Percentiles rank a stretch among this genome's conserved stretches.
Evolutionary conservation across 2,888 invertebrate genomes (phyloP).

Genomic region (Drosophila niveifrons): DNA sequence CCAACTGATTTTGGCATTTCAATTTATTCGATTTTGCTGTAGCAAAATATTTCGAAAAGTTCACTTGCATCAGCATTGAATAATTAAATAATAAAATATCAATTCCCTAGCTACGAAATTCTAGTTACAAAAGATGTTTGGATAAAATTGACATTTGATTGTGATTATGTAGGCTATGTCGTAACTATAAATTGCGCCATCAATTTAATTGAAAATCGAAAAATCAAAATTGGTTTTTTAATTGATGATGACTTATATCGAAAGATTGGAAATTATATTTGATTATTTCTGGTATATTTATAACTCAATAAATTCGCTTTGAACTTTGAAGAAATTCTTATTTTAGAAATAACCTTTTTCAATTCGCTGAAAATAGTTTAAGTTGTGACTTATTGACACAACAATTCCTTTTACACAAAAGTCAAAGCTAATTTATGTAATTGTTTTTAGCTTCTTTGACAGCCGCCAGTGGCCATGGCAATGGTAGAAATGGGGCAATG

Average conservation of each 20-base stretch:
- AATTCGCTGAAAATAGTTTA: neutral
- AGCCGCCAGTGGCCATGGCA: constrained; percentile 13
- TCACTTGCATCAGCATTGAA: neutral
- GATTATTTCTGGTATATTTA: neutral
- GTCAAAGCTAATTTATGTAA: constrained; percentile 70
- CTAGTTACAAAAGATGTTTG: neutral
- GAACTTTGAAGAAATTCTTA: too few species aligned
- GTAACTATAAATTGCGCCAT: neutral
- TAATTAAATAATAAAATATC: neutral
- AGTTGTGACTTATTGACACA: constrained; percentile 5
- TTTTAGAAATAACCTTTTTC: constrained; percentile 21
- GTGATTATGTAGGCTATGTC: neutral
- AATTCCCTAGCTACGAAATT: neutral
- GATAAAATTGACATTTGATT: constrained; percentile 1
- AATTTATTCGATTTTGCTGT: neutral
- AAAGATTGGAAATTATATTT: neutral
- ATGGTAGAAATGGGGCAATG: constrained; percentile 12
- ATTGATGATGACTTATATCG: neutral
- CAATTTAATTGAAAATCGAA: neutral
- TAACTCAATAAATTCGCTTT: neutral
- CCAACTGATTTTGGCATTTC: constrained; percentile 10
- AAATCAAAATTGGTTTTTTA: neutral
- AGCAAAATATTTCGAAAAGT: neutral
- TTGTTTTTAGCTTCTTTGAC: constrained; percentile 67
- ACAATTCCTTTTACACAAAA: constrained; percentile 15